Conservation (phyloP, 1,140 invertebrate genomes). For the Brachionus sp. region DNA sequence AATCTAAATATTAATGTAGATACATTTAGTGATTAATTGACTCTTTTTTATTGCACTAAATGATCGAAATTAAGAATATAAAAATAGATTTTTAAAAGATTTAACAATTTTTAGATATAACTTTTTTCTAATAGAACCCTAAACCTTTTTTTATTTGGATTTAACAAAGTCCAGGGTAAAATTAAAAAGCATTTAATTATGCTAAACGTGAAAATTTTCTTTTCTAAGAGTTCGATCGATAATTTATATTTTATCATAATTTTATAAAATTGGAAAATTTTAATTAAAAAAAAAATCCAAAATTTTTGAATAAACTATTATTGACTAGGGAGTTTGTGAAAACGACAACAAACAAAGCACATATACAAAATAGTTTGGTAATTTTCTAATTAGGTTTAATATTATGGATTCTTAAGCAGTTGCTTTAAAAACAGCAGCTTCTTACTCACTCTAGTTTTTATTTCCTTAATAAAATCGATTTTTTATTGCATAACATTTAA, state of each 20-base stretch:
- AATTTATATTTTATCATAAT: background rate
- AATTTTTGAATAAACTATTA: background rate
- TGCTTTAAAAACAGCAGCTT: background rate
- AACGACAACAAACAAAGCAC: background rate
- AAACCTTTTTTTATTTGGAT: too few relatives aligned
- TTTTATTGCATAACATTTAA: background rate
- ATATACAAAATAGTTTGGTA: background rate
- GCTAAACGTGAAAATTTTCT: background rate
- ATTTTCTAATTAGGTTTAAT: background rate
- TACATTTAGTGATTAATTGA: too few relatives aligned
- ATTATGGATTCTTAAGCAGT: background rate
- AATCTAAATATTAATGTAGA: too few relatives aligned
- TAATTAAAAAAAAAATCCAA: background rate
- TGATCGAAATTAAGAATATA: too few relatives aligned
- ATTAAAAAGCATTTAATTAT: too few relatives aligned
- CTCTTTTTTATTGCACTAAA: too few relatives aligned
- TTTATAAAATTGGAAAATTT: background rate
- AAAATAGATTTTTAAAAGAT: too few relatives aligned
- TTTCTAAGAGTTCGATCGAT: background rate
- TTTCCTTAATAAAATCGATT: background rate
- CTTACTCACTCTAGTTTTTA: background rate
- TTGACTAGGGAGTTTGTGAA: background rate
- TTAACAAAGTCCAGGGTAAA: too few relatives aligned
- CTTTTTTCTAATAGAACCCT: too few relatives aligned
- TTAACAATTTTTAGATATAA: too few relatives aligned